Base-by-base conservation (phyloP, 1,140 invertebrate genomes). In the Atta cephalotes region DNA sequence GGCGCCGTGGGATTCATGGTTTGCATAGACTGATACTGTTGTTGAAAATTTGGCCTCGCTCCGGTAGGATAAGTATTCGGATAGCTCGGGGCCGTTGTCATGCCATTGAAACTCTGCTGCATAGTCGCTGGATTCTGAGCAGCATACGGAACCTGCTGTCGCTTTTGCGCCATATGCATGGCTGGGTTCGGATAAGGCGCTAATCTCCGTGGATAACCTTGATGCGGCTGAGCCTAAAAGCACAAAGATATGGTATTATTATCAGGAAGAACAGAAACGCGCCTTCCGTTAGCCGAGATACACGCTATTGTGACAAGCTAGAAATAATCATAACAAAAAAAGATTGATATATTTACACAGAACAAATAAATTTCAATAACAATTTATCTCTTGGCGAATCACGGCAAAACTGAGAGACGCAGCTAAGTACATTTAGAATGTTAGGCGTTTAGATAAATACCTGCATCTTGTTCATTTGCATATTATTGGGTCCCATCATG, bases 131-230 rank as follows among this genome's bases (percentile, higher is more conserved):
- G 85, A 58, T 90, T 92, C 10, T 90, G 82, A 78, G 92, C 79
- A 77, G 87, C 39, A 91, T 93, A 93, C n/a, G 93, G 87, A 9
- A 90, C 77, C 58, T 95, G 94, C 68, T 95, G 95, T 85, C 97
- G 96, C 92, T 98, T 98, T 91, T 98, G 97, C 49, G 96, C 96
- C 96, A 98, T 97, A 92, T 98, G 97, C 97, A 98, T 97, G 35
- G 97, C 96, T 9, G 97, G 97, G 72, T 96, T 96, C 2, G 98
- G 97, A 95, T 98, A 98, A 0, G 98, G 98, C 28, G 97, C 96
- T 94, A 98, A 96, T 91, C 98, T 95, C 89, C 97, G 96, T 60
- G 96, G 96, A 71, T 94, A 94, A 25, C 89, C 92, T 85, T 92
- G 92, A 65, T 94, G 94, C 65, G 91, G 77, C 51, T 90, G 93